phyloP scores from a whole-genome alignment of 2,113 vertebrate species.

The Damaliscus lunatus region DNA sequence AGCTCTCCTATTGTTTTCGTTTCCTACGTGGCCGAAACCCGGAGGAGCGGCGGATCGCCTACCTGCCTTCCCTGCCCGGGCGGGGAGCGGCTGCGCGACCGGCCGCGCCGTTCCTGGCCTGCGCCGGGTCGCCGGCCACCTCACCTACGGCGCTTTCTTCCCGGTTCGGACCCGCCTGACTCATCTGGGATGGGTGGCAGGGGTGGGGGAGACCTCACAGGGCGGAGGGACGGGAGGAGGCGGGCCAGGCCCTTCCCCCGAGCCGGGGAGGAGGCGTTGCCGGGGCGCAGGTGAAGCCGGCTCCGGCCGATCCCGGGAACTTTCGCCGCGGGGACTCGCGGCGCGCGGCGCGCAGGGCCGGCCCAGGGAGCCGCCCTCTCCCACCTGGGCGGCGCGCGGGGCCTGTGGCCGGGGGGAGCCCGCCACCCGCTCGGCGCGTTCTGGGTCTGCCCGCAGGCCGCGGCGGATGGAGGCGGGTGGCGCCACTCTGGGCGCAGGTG shows the following conservation, averaged over 20 bases:
- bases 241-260: slow-evolving; percentile 49
- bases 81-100: slow-evolving; percentile 79
- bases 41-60: neutral
- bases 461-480: slow-evolving; percentile 28
- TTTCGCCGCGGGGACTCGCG: neutral
- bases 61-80: slow-evolving; percentile 32
- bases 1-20: neutral
- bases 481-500: slow-evolving; percentile 49
- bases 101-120: slow-evolving; percentile 52
- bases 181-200: slow-evolving; percentile 29
- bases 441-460: neutral
- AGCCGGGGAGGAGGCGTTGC: slow-evolving; percentile 46
- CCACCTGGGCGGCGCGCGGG: neutral
- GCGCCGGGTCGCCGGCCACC: slow-evolving; percentile 39
- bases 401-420: neutral
- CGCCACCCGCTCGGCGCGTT: neutral
- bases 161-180: neutral
- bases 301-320: slow-evolving; percentile 57
- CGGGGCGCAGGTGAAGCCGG: slow-evolving; percentile 68
- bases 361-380: neutral
- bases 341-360: neutral
- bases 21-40: neutral
- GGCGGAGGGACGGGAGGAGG: slow-evolving; percentile 55
- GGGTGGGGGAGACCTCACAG: neutral
- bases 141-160: neutral